These are phyloP conservation scores for Porites lutea DNA, from an alignment of 64 coral and sea anemone species.

Conservation along the genomic window DNA sequence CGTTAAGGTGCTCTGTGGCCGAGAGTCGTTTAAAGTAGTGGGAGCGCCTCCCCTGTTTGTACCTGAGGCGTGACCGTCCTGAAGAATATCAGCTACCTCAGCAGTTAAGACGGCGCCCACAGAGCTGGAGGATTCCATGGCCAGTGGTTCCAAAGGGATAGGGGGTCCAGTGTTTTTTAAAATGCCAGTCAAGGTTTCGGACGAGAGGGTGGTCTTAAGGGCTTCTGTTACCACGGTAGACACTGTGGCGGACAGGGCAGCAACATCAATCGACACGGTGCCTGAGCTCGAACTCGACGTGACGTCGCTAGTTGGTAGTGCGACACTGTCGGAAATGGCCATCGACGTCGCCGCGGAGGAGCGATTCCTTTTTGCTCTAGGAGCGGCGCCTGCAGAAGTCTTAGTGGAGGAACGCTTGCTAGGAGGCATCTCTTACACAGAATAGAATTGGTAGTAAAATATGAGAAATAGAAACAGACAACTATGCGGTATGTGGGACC, in stretches of 20 bases:
- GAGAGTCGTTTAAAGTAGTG: neutral
- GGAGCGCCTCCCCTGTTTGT: neutral
- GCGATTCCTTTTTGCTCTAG: neutral
- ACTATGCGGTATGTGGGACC: too few species aligned
- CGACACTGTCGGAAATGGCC: too few species aligned
- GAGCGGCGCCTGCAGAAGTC: too few species aligned
- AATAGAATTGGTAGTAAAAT: too few species aligned
- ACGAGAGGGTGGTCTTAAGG: neutral
- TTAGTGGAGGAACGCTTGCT: too few species aligned
- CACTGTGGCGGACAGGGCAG: neutral
- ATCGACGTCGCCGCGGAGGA: neutral
- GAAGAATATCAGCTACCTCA: neutral
- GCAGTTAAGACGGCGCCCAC: neutral
- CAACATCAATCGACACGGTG: neutral
- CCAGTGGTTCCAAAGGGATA: neutral
- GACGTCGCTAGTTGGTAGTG: too few species aligned
- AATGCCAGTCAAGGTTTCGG: neutral
- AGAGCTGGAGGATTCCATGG: neutral
- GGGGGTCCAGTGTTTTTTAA: neutral
- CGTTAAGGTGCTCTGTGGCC: neutral
- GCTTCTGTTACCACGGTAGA: neutral
- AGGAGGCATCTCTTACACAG: too few species aligned
- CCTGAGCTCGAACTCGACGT: too few species aligned
- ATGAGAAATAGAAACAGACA: too few species aligned
- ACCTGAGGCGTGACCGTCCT: neutral